Evolutionary conservation across 92 coral and sea anemone genomes (phyloP), one percentile per base, ranked within the genome.

Genomic region (Epizoanthus illoricatus): DNA sequence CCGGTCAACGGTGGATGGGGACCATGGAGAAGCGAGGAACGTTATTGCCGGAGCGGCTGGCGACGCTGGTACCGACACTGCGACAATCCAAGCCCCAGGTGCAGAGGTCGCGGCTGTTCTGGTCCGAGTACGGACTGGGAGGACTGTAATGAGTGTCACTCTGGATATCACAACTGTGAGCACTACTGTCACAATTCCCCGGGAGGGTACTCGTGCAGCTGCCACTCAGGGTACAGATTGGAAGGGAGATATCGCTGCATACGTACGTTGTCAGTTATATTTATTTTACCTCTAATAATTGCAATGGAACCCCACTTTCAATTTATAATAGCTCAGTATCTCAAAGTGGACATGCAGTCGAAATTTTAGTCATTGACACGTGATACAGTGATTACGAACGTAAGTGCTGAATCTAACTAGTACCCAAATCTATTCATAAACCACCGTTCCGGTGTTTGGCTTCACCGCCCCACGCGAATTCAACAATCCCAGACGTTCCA

Each of bases 131-230:
- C 47, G 36, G n/a, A 66, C 5, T 54, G 45, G 21, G 33, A 73
- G 4, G 87, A 85, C 71, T 85, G 87, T 41, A 52, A 85, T 5
- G 87, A 85, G 69, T 85, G 87, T 69, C 8, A 0, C 58, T 85
- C 83, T 52, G 21, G 52, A 9, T 64, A 76, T 40, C 69, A 81
- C 12, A 74, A 23, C 24, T 85, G 87, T 76, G 59, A 54, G 5
- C 83, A 85, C 39, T 16, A 5, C 15, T 75, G 83, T 55, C 49
- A 70, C 12, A 66, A 76, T 43, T 13, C 3, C 18, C 16, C 42
- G 18, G 84, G 87, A 16, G 61, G 78, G n/a, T 75, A 85, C 39
- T 73, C 57, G 39, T 75, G 87, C 59, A 42, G 55, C 10, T 85
- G 83, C 28, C 8, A 33, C 23, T n/a, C 10, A 74, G 84, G 76